These are phyloP conservation scores for Streptopelia turtur DNA, from an alignment of 2,797 vertebrate genomes.

Conservation along the genomic window DNA sequence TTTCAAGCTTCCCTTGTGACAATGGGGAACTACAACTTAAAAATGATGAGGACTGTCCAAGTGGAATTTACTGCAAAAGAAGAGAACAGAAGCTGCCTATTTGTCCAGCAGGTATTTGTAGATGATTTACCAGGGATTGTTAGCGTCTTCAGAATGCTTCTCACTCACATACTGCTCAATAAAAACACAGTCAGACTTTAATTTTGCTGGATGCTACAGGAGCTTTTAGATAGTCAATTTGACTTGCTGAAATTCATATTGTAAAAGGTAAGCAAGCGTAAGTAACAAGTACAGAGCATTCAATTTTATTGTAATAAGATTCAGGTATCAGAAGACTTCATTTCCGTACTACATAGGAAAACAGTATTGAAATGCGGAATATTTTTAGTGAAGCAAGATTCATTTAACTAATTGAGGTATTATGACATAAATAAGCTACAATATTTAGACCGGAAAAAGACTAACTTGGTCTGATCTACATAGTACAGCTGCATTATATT, in stretches of 20 bases:
- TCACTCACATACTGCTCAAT: background rate
- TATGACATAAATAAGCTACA: rapidly evolving
- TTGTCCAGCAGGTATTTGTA: conserved; percentile 73
- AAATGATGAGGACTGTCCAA: background rate
- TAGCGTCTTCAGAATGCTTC: background rate
- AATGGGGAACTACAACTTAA: background rate
- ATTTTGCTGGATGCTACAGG: background rate
- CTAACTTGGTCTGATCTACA: background rate
- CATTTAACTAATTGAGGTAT: background rate
- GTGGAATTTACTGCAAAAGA: conserved; percentile 19
- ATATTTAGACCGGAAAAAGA: background rate
- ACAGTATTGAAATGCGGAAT: background rate
- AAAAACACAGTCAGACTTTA: background rate
- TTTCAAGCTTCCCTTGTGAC: background rate
- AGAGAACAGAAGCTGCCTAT: background rate
- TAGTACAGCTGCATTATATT: background rate
- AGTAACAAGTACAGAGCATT: background rate
- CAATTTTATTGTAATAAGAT: background rate
- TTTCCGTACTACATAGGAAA: background rate
- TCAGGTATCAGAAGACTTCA: background rate
- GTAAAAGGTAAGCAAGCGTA: background rate
- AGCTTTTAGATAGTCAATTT: background rate
- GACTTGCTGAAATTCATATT: background rate
- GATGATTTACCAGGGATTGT: background rate
- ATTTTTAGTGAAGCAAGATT: background rate